These are phyloP conservation scores for Ochotona princeps DNA, from an alignment of 2,113 vertebrate species.

Conservation along the genomic window DNA sequence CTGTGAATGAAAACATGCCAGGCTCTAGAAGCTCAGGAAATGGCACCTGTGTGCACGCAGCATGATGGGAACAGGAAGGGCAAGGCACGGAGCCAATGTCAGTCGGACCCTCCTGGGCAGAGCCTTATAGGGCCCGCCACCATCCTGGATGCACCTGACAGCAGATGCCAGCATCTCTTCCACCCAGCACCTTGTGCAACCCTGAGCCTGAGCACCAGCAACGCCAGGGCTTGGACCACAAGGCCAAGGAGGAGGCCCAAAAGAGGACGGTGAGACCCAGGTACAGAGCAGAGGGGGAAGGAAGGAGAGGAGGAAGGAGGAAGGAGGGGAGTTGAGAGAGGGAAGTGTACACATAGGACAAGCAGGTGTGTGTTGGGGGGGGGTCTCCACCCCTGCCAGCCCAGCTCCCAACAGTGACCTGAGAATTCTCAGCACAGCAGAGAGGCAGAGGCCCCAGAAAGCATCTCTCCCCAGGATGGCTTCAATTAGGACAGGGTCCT, in stretches of 20 bases:
- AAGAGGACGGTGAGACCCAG: background rate
- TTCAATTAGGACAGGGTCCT: background rate
- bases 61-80: background rate
- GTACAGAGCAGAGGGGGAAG: background rate
- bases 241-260: background rate
- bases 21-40: slow-evolving; percentile 13
- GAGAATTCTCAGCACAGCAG: too few relatives aligned
- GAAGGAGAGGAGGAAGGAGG: background rate
- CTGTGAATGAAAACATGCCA: slow-evolving; percentile 41
- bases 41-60: background rate
- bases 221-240: too few relatives aligned
- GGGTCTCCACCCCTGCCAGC: background rate
- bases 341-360: too few relatives aligned
- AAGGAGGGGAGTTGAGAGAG: too few relatives aligned
- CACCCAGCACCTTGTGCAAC: background rate
- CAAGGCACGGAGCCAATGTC: background rate
- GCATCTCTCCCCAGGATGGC: background rate
- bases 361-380: background rate
- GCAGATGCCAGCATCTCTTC: background rate
- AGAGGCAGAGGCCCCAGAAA: background rate
- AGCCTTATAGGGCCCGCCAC: too few relatives aligned
- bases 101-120: too few relatives aligned
- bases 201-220: too few relatives aligned
- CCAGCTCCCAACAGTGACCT: background rate
- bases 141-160: too few relatives aligned